Percentiles rank a stretch among this genome's conserved stretches.
phyloP scores from a whole-genome alignment of 2,888 invertebrate genomes.

The Acanthosepion pharaonis region DNA sequence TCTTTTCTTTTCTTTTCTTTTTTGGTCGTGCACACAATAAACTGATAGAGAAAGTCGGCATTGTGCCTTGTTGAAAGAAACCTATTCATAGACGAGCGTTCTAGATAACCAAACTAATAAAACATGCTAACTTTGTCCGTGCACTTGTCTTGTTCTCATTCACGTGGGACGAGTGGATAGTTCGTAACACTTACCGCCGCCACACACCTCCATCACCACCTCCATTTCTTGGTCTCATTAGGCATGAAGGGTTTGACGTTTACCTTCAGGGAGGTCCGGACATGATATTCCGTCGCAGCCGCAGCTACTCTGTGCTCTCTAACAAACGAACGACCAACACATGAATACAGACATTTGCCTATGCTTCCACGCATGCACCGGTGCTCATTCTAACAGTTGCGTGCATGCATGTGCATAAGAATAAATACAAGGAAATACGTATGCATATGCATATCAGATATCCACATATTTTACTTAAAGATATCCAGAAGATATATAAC shows the following conservation, averaged over 20 bases:
- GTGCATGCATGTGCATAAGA: neutral
- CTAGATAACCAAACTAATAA: conserved; percentile 42
- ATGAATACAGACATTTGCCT: neutral
- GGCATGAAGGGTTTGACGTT: conserved; percentile 37
- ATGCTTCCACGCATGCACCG: neutral
- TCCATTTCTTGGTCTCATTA: conserved; percentile 25
- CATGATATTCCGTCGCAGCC: neutral
- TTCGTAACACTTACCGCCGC: neutral
- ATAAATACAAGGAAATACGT: neutral
- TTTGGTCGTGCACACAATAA: conserved; percentile 13
- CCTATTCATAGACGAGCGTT: conserved; percentile 11
- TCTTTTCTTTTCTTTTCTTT: neutral
- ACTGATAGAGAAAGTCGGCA: conserved; percentile 37
- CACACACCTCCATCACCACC: neutral
- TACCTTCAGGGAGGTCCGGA: conserved; percentile 42
- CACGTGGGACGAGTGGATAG: conserved; percentile 36
- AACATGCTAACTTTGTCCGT: conserved; percentile 43
- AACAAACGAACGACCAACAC: neutral
- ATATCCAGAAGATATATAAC: too few relatives aligned
- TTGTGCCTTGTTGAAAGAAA: neutral
- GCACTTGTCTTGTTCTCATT: conserved; percentile 13
- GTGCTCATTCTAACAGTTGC: neutral
- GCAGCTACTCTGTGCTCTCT: neutral
- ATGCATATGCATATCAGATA: neutral
- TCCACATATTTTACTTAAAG: neutral